Base-by-base conservation (phyloP, 2,797 vertebrate genomes). In the Sebastes taczanowskii region DNA sequence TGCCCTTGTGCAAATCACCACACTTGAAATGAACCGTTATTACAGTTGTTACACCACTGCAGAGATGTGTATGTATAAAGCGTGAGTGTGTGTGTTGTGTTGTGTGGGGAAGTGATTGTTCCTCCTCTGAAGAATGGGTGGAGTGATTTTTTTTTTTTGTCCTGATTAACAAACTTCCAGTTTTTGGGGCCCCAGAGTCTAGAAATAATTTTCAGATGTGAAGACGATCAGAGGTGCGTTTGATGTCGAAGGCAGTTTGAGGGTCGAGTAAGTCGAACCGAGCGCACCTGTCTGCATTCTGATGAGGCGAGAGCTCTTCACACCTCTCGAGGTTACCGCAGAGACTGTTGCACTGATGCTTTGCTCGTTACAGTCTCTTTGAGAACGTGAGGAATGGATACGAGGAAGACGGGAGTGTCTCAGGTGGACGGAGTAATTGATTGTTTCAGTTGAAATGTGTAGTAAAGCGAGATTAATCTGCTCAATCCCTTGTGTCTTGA, bases 201-300 rank as follows among this genome's bases (percentile, higher is more conserved):
- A 65, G 74, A 86, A 83, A 85, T 71, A 0, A 62, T 85, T 75
- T 82, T 38, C 55, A 69, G 65, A 80, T 68, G 77, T 29, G 49
- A 46, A 74, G 71, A 59, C 20, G 52, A 88, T 89, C 77, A 70
- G 73, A 85, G 81, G 80, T 69, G 72, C 10, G 18, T 86, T 85
- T 86, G 81, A 91, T 82, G 81, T 87, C 22, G 9, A 69, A 77
- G 74, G 56, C 77, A 56, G 75, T 71, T 81, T 82, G 49, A 77
- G 80, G 74, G 59, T 68, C 3, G 71, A 64, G 77, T 30, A 68
- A 82, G 83, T 83, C 20, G 30, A 83, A 74, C 14, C 11, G 2
- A 78, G 75, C 2, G 71, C 62, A 81, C 76, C 66, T 64, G 73
- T 86, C 78, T 89, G 89, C 82, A 92, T 89, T 27, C 78, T 71